Conservation (phyloP, 53 echinoderm and acorn worm genomes). For the Glandiceps talaboti region DNA sequence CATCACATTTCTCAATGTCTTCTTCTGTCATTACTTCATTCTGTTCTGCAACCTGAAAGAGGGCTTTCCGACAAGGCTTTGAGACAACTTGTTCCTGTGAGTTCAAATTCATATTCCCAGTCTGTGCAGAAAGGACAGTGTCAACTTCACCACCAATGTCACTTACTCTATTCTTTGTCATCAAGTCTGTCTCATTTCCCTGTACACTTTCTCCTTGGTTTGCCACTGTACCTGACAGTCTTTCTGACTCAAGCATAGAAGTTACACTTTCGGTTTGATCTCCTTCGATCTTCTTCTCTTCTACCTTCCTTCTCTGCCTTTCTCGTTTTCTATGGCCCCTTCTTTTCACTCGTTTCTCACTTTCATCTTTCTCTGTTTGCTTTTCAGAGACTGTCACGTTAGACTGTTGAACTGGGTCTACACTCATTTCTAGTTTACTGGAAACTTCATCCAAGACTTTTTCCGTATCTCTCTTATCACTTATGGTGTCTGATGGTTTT, state of each 20-base stretch:
- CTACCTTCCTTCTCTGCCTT: neutral
- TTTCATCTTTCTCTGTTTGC: neutral
- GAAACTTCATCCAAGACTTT: neutral
- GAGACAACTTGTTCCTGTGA: neutral
- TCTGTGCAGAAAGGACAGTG: too few relatives aligned
- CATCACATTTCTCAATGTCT: neutral
- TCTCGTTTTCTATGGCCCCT: neutral
- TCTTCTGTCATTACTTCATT: neutral
- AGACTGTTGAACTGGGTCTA: neutral
- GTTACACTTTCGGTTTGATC: neutral
- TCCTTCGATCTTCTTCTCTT: neutral
- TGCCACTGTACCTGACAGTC: neutral
- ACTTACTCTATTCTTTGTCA: too few relatives aligned
- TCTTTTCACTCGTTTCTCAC: neutral
- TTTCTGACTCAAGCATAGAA: neutral
- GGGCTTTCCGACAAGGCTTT: neutral
- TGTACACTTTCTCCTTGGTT: neutral
- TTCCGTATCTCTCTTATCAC: neutral
- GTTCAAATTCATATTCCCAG: neutral
- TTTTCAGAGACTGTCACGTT: neutral
- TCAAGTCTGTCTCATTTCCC: neutral
- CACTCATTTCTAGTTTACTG: neutral
- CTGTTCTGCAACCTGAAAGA: neutral
- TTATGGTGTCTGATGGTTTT: neutral
- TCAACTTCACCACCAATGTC: too few relatives aligned